A percentile compares a stretch with the other conserved stretches of the same genome.
Conservation (phyloP, 2,113 vertebrate species). For the Rhinichthys klamathensis region DNA sequence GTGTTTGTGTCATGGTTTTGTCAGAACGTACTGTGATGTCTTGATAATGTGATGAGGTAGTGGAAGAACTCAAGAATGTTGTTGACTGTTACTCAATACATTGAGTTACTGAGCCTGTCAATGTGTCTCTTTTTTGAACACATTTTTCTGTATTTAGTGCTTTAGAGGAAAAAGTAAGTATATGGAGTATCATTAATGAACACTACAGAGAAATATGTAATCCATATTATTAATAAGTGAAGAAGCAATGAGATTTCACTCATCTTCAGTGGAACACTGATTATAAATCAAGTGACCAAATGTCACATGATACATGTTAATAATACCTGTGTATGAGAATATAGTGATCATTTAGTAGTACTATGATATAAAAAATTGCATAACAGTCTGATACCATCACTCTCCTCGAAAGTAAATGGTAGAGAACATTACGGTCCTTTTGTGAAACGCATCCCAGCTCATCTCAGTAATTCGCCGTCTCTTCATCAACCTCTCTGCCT, state of each 20-base stretch:
- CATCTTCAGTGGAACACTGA: neutral
- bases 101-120: neutral
- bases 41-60: conserved; percentile 15
- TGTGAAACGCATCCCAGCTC: neutral
- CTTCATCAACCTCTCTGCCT: conserved; percentile 34
- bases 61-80: conserved; percentile 10
- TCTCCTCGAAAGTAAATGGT: neutral
- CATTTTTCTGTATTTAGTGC: neutral
- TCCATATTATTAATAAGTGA: neutral
- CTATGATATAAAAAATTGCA: too few relatives aligned
- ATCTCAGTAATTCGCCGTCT: conserved; percentile 32
- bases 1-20: neutral
- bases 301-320: neutral
- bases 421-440: neutral
- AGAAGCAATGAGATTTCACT: neutral
- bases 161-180: neutral
- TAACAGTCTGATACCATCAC: too few relatives aligned
- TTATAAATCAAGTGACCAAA: neutral
- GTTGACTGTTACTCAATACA: neutral
- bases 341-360: neutral
- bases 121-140: neutral
- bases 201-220: neutral
- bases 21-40: neutral
- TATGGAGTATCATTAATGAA: neutral
- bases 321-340: neutral